A percentile compares a stretch with the other conserved stretches of the same genome.
phyloP scores from a whole-genome alignment of 2,888 invertebrate genomes.

The Phragmatobia fuliginosa region DNA sequence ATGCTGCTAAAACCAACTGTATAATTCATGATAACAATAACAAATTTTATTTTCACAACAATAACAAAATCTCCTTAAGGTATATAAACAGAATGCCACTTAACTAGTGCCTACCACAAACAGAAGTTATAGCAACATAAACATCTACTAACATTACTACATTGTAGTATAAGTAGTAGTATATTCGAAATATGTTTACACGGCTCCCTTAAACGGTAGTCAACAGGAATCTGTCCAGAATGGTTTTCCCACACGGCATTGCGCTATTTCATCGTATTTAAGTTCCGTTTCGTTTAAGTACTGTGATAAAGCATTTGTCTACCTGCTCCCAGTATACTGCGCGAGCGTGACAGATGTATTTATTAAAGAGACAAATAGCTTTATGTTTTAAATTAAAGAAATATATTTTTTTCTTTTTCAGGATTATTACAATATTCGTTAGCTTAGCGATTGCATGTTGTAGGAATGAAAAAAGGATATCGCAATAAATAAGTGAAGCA shows the following conservation, averaged over 20 bases:
- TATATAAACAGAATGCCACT: slow-evolving; percentile 1
- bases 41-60: slow-evolving; percentile 2
- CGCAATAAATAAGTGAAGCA: not conserved
- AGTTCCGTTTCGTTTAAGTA: slow-evolving; percentile 19
- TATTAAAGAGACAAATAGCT: slow-evolving; percentile 20
- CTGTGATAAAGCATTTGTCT: slow-evolving; percentile 23
- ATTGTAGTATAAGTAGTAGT: not conserved
- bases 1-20: not conserved
- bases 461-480: too few relatives aligned
- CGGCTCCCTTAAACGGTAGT: not conserved
- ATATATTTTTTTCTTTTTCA: not conserved
- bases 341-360: slow-evolving; percentile 17
- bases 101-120: not conserved
- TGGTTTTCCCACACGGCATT: slow-evolving; percentile 10
- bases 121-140: slow-evolving; percentile 5
- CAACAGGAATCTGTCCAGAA: slow-evolving; percentile 8
- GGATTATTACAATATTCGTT: not conserved
- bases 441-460: not conserved
- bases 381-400: slow-evolving; percentile 22
- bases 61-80: not conserved
- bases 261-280: slow-evolving; percentile 8
- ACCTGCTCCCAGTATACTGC: slow-evolving; percentile 14
- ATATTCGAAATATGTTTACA: not conserved
- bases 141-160: not conserved
- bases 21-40: not conserved